Conservation (phyloP, 2,797 vertebrate species). For the Enteromius trimaculatus region DNA sequence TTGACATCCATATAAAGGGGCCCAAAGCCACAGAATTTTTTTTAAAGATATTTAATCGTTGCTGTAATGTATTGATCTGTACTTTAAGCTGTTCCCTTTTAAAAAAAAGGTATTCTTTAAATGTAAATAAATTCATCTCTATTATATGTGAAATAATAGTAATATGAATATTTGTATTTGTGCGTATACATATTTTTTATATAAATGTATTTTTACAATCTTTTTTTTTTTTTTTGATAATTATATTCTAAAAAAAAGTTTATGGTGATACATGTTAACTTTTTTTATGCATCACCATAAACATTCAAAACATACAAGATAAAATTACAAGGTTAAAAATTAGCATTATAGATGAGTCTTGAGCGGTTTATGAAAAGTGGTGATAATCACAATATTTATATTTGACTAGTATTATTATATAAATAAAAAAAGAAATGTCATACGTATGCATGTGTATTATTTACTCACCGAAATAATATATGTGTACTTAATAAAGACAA, state of each 20-base stretch:
- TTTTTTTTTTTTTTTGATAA: no score
- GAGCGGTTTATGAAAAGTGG: no score
- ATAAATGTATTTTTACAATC: no score
- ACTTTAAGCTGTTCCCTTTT: neutral
- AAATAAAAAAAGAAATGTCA: neutral
- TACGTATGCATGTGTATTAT: neutral
- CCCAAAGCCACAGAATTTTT: neutral
- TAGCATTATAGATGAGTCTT: no score
- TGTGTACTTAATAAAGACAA: conserved; percentile 13
- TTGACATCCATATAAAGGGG: neutral
- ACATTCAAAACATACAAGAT: neutral
- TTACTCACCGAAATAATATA: neutral
- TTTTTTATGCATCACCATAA: neutral
- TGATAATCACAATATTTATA: neutral
- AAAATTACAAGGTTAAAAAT: neutral
- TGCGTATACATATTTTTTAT: no score
- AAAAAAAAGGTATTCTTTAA: neutral
- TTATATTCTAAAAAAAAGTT: no score
- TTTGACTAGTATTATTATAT: neutral
- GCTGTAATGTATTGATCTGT: neutral
- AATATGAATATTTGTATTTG: no score
- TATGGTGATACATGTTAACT: neutral
- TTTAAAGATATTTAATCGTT: neutral
- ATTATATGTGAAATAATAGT: no score
- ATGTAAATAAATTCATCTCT: no score